Evolutionary conservation across 1,140 invertebrate genomes (phyloP).

Genomic region (Eurosta solidaginis): DNA sequence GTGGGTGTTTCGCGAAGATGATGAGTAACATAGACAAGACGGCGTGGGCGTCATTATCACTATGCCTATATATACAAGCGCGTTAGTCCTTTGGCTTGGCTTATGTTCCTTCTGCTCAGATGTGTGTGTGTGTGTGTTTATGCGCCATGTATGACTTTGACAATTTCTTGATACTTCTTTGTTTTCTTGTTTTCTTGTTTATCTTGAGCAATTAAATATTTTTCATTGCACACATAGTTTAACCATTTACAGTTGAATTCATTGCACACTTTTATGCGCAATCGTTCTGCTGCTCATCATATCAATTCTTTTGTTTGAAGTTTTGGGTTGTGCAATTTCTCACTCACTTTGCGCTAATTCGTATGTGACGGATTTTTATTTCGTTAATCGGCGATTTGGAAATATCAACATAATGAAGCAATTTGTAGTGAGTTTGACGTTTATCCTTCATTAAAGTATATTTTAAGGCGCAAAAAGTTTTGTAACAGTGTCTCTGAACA

Average conservation of each 20-base stretch:
- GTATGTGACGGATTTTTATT: not conserved
- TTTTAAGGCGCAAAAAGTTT: too few species aligned
- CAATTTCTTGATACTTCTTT: not conserved
- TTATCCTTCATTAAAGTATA: too few species aligned
- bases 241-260: not conserved
- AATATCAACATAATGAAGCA: not conserved
- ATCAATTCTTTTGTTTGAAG: not conserved
- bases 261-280: not conserved
- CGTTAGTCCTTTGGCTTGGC: too few species aligned
- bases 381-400: slow-evolving; percentile 1
- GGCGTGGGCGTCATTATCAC: too few species aligned
- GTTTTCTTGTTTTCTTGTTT: not conserved
- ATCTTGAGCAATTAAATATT: slow-evolving; percentile 25
- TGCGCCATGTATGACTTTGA: not conserved
- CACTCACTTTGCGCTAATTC: not conserved
- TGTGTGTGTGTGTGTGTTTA: not conserved
- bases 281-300: not conserved
- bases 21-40: too few species aligned
- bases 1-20: too few species aligned
- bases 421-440: not conserved
- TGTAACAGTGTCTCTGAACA: too few species aligned
- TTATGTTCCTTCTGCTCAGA: too few species aligned
- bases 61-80: too few species aligned
- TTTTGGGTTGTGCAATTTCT: not conserved
- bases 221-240: not conserved